Evolutionary conservation across 2,113 vertebrate species (phyloP).

Genomic region (Muntiacus muntjak): DNA sequence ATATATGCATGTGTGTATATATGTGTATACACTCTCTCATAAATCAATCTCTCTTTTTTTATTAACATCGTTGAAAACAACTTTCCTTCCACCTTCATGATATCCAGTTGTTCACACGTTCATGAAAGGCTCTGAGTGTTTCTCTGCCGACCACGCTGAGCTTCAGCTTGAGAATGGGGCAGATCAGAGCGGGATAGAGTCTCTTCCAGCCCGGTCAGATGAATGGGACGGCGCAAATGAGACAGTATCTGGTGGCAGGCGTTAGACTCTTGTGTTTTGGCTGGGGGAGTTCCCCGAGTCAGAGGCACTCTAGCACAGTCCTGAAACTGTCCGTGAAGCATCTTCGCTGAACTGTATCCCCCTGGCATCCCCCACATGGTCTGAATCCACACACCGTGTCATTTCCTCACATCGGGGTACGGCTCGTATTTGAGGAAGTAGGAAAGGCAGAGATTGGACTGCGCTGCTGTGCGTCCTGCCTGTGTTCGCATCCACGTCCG

Average conservation of each 20-base stretch:
- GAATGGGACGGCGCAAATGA: rapidly evolving
- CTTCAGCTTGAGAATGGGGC: neutral
- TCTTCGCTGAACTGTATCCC: rapidly evolving
- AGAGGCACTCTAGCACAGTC: rapidly evolving
- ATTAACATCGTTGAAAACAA: neutral
- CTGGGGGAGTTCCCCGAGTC: rapidly evolving
- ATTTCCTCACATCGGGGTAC: neutral
- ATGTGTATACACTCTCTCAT: neutral
- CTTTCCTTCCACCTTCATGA: neutral
- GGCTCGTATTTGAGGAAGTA: neutral
- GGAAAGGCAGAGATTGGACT: neutral
- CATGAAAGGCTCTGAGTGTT: neutral
- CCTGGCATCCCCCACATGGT: rapidly evolving
- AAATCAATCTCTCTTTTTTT: neutral
- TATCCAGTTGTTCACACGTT: neutral
- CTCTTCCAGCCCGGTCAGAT: neutral
- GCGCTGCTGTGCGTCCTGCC: neutral
- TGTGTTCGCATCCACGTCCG: neutral
- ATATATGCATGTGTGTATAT: neutral
- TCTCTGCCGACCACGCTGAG: neutral
- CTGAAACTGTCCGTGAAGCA: rapidly evolving
- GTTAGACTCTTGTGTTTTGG: neutral
- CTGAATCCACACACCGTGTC: neutral
- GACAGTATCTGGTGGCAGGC: rapidly evolving
- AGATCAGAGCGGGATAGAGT: rapidly evolving